Evolutionary conservation across 1,140 invertebrate species (phyloP).

Genomic region (Aplysia californica): DNA sequence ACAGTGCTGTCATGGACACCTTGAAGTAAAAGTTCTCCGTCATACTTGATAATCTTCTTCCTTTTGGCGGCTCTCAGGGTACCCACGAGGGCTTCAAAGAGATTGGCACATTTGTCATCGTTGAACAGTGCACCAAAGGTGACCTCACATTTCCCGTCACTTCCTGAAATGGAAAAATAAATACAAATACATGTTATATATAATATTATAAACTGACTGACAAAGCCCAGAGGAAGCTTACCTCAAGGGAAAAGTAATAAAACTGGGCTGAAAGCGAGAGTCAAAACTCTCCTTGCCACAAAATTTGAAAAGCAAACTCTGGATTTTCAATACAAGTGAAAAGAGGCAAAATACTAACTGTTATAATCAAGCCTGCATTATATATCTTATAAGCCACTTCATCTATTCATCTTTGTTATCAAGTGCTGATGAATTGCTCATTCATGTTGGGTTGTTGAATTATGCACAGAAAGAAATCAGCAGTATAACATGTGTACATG

Average conservation of each 20-base stretch:
- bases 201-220: not conserved
- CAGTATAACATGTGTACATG: not conserved
- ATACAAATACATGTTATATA: not conserved
- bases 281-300: not conserved
- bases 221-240: not conserved
- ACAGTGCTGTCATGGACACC: constrained; percentile 57
- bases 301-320: not conserved
- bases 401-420: not conserved
- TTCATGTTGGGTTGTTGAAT: not conserved
- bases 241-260: too few species aligned
- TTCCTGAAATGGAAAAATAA: constrained; percentile 39
- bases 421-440: not conserved
- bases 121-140: constrained; percentile 57
- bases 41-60: constrained; percentile 55
- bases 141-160: constrained; percentile 42
- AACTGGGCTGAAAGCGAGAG: not conserved
- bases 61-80: constrained; percentile 59
- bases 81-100: constrained; percentile 63
- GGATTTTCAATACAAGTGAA: not conserved
- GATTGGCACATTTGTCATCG: constrained; percentile 59
- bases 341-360: not conserved
- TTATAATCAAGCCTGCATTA: not conserved
- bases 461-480: not conserved
- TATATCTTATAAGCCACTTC: not conserved
- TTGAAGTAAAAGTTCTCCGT: constrained; percentile 58